A percentile compares a stretch with the other conserved stretches of the same genome.
These are phyloP conservation scores for Meganola albula DNA, from an alignment of 2,888 invertebrate species.

Conservation along the genomic window DNA sequence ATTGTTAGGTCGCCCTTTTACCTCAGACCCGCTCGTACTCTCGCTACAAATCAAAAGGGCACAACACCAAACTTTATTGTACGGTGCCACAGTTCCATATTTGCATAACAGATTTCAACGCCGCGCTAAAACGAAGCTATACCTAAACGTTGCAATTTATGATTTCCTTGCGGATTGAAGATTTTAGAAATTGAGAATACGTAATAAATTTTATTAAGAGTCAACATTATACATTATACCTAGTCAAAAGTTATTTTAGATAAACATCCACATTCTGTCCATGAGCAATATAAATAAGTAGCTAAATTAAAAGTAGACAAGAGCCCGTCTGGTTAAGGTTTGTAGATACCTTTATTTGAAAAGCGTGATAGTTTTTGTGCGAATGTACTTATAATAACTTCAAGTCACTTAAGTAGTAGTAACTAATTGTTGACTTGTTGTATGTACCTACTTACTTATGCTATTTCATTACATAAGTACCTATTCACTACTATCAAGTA, in stretches of 20 bases:
- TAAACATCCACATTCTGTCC: too few relatives aligned
- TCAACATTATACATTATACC: too few relatives aligned
- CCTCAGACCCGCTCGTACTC: constrained; percentile 27
- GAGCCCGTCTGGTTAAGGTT: too few relatives aligned
- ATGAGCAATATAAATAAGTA: too few relatives aligned
- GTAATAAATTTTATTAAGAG: too few relatives aligned
- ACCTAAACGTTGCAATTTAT: constrained; percentile 18
- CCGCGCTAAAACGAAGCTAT: constrained; percentile 30
- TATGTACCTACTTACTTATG: not conserved
- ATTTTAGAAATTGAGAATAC: too few relatives aligned
- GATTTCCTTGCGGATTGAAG: too few relatives aligned
- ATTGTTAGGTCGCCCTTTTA: constrained; percentile 37
- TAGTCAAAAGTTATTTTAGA: too few relatives aligned
- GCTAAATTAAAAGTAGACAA: too few relatives aligned
- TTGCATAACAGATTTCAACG: constrained; percentile 47
- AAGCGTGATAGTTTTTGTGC: not conserved
- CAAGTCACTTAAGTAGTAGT: too few relatives aligned
- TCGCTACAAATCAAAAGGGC: constrained; percentile 40
- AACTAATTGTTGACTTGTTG: too few relatives aligned
- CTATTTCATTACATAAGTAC: too few relatives aligned
- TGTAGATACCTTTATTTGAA: not conserved
- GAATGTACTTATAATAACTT: not conserved
- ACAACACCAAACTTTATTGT: constrained; percentile 52
- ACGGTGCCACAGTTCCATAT: constrained; percentile 47
- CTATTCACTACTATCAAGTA: constrained; percentile 1